phyloP scores from a whole-genome alignment of 2,797 vertebrate species.

The Lacerta viridis region DNA sequence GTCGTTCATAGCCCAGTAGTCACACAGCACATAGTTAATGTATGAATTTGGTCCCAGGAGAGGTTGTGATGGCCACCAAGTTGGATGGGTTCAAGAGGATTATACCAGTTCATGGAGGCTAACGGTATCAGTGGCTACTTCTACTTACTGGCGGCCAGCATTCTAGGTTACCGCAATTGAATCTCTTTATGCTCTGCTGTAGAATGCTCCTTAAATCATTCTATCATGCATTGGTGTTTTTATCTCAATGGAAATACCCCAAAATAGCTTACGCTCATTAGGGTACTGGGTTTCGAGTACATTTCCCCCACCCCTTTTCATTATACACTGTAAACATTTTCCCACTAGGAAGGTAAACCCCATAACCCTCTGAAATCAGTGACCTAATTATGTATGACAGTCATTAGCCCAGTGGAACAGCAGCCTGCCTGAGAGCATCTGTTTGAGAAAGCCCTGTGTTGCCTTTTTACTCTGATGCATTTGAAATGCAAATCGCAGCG shows the following conservation, averaged over 20 bases:
- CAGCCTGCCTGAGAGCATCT: conserved; percentile 72
- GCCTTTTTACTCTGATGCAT: conserved; percentile 65
- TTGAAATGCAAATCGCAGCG: conserved; percentile 51
- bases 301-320: conserved; percentile 29
- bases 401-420: conserved; percentile 71
- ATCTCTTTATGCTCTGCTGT: too few relatives aligned
- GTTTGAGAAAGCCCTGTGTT: conserved; percentile 68
- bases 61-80: too few relatives aligned
- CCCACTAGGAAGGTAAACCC: conserved; percentile 53
- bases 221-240: conserved; percentile 2
- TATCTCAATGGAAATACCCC: neutral
- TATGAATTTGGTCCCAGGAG: too few relatives aligned
- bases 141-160: too few relatives aligned
- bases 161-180: too few relatives aligned
- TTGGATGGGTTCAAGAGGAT: too few relatives aligned
- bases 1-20: too few relatives aligned
- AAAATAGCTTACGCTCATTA: conserved; percentile 18
- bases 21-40: too few relatives aligned
- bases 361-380: conserved; percentile 66
- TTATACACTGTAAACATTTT: conserved; percentile 56
- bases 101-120: too few relatives aligned
- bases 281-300: conserved; percentile 57
- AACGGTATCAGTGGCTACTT: too few relatives aligned
- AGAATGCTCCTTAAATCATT: neutral
- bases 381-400: conserved; percentile 72